These are phyloP conservation scores for Drosophila silvestris DNA, from an alignment of 2,888 invertebrate species.

Conservation along the genomic window DNA sequence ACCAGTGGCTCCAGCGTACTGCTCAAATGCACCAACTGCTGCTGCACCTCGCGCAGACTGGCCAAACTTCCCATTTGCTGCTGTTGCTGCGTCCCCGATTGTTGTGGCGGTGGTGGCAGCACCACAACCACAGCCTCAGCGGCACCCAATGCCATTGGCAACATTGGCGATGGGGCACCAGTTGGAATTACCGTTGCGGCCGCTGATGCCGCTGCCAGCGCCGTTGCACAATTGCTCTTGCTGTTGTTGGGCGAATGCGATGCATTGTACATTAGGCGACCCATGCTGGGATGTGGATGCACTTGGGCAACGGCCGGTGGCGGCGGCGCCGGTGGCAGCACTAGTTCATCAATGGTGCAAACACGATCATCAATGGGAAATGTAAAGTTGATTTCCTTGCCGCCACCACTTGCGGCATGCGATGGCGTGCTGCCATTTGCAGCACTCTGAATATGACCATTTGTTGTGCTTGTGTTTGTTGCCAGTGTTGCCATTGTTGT, in stretches of 20 bases:
- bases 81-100: constrained; percentile 32
- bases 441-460: constrained; percentile 61
- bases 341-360: constrained; percentile 85
- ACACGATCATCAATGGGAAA: constrained; percentile 86
- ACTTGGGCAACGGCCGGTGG: constrained; percentile 65
- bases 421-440: constrained; percentile 54
- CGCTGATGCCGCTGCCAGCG: constrained; percentile 53
- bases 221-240: constrained; percentile 54
- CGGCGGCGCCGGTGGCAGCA: constrained; percentile 82
- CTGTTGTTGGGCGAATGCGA: constrained; percentile 55
- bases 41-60: constrained; percentile 71
- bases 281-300: constrained; percentile 64
- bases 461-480: constrained; percentile 26
- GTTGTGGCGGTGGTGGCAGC: constrained; percentile 68
- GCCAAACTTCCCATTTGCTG: constrained; percentile 68
- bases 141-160: constrained; percentile 35
- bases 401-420: constrained; percentile 27
- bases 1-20: constrained; percentile 82
- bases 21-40: constrained; percentile 71
- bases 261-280: constrained; percentile 66
- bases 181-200: constrained; percentile 78
- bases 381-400: constrained; percentile 87
- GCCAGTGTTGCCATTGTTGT: constrained; percentile 26
- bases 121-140: constrained; percentile 82
- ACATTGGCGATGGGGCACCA: constrained; percentile 76